These are phyloP conservation scores for Addax nasomaculatus DNA, from an alignment of 2,113 vertebrate genomes.

Conservation along the genomic window DNA sequence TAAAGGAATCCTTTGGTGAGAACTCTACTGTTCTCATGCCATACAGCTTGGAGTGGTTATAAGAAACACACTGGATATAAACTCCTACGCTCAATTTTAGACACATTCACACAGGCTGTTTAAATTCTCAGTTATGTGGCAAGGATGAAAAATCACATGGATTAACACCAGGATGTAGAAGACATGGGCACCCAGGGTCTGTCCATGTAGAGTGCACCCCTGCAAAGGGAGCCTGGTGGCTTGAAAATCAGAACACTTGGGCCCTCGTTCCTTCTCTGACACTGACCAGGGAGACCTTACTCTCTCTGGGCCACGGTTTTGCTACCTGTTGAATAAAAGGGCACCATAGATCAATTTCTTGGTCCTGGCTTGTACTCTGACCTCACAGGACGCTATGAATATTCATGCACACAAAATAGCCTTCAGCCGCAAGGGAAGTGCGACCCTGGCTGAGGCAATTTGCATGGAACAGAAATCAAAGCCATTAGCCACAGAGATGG, in stretches of 20 bases:
- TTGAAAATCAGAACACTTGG: background rate
- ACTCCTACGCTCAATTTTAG: background rate
- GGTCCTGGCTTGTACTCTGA: background rate
- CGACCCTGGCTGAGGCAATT: background rate
- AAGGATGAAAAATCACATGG: background rate
- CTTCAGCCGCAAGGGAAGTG: background rate
- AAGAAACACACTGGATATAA: background rate
- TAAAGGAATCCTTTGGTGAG: background rate
- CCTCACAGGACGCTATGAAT: background rate
- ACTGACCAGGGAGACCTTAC: background rate
- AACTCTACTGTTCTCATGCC: background rate
- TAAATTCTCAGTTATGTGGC: background rate
- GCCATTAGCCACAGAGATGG: background rate
- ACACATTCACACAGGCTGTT: accelerated
- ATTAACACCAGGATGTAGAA: background rate
- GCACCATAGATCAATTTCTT: background rate
- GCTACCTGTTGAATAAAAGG: background rate
- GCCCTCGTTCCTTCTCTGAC: background rate
- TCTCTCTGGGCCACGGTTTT: background rate
- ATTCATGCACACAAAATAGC: constrained; percentile 8
- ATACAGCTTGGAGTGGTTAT: background rate
- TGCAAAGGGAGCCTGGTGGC: background rate
- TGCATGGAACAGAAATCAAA: constrained; percentile 44
- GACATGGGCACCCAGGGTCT: no score
- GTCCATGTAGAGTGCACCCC: background rate